A percentile compares a stretch with the other conserved stretches of the same genome.
These are phyloP conservation scores for Leptinotarsa texana DNA, from an alignment of 1,140 invertebrate genomes.

Conservation along the genomic window DNA sequence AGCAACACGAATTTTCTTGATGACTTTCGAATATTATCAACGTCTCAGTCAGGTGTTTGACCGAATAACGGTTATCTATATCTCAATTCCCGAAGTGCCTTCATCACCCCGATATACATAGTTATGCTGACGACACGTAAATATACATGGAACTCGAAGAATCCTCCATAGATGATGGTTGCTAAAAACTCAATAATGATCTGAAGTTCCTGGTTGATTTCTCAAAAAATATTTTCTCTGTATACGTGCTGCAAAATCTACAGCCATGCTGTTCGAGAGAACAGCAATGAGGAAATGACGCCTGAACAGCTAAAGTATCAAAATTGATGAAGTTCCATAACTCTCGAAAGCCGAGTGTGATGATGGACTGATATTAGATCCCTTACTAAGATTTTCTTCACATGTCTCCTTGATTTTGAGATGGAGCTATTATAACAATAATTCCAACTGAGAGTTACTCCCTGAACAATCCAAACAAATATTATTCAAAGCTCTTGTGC, in stretches of 20 bases:
- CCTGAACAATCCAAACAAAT: too few species aligned
- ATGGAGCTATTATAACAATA: too few species aligned
- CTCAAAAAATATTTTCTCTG: background rate
- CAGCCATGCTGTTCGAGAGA: too few species aligned
- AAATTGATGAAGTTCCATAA: background rate
- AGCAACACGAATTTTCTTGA: too few species aligned
- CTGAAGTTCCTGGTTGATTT: background rate
- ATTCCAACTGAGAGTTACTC: too few species aligned
- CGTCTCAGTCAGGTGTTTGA: background rate
- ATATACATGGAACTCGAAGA: background rate
- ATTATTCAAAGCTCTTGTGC: too few species aligned
- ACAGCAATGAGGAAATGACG: background rate
- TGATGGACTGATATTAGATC: too few species aligned
- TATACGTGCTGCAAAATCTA: background rate
- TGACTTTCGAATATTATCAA: too few species aligned
- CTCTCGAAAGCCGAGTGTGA: too few species aligned
- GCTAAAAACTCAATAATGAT: background rate
- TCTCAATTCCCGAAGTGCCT: background rate
- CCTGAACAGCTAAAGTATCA: background rate
- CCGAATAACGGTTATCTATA: background rate
- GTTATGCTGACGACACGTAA: background rate
- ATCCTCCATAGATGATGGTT: background rate
- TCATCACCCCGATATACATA: too few species aligned
- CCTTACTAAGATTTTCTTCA: too few species aligned
- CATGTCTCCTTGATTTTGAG: too few species aligned